Conservation (phyloP, 37 sponge, comb jelly and placozoan genomes). For the Halichondria panicea region DNA sequence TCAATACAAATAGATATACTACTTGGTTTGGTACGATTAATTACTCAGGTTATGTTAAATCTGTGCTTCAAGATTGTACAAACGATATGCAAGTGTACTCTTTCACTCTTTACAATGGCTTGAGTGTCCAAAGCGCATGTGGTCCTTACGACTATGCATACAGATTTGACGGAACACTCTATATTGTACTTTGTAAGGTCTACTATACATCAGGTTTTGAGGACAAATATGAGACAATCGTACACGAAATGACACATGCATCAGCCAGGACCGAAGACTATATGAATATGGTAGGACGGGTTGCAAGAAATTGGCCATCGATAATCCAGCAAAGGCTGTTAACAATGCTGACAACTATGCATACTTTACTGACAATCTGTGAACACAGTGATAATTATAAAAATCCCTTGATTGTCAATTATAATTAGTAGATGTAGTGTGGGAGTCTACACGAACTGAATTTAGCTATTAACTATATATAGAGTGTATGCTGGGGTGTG, state of each 20-base stretch:
- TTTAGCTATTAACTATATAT: no score
- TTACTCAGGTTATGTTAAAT: background rate
- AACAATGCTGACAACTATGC: slow-evolving; percentile 1
- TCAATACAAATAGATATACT: no score
- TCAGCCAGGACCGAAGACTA: background rate
- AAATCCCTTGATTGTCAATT: no score
- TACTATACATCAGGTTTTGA: background rate
- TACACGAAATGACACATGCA: background rate
- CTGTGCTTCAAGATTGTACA: background rate
- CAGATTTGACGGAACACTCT: background rate
- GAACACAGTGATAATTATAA: no score
- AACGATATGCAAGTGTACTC: background rate
- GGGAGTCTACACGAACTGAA: no score
- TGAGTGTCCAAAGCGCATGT: background rate
- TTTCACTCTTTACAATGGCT: background rate
- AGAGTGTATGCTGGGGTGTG: no score
- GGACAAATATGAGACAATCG: background rate
- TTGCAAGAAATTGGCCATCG: background rate
- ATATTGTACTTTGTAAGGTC: background rate
- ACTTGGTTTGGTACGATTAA: background rate
- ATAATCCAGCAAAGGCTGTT: background rate
- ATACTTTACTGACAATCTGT: background rate
- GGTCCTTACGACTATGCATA: background rate
- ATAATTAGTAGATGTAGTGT: no score
- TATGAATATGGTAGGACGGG: background rate